Conservation (phyloP, 2,888 invertebrate species). For the Drosophila kuntzei region DNA sequence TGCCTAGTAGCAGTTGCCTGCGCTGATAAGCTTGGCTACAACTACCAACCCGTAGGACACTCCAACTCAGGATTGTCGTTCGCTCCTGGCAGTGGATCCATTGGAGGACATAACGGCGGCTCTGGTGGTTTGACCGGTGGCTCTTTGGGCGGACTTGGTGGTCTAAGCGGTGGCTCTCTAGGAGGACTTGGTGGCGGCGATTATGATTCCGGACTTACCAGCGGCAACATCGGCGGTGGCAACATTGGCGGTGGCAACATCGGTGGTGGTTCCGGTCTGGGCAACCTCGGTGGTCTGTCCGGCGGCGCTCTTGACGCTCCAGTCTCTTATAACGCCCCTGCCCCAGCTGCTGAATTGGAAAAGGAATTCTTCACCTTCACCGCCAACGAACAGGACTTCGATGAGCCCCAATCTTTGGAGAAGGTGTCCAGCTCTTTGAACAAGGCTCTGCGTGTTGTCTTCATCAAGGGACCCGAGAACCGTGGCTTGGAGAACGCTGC, state of each 20-base stretch:
- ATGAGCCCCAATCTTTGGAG: conserved; percentile 61
- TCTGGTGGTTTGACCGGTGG: conserved; percentile 19
- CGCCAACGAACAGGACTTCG: conserved; percentile 74
- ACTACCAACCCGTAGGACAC: conserved; percentile 78
- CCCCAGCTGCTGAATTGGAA: conserved; percentile 64
- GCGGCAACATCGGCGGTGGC: conserved; percentile 27
- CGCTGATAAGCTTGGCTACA: conserved; percentile 81
- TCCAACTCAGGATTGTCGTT: conserved; percentile 75
- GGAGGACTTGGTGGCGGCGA: conserved; percentile 23
- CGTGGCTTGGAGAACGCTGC: conserved; percentile 76
- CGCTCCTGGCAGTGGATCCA: conserved; percentile 62
- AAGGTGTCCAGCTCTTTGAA: conserved; percentile 68
- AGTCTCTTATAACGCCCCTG: conserved; percentile 63
- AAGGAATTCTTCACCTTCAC: conserved; percentile 76
- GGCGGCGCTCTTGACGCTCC: conserved; percentile 52
- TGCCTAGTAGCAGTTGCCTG: conserved; percentile 77
- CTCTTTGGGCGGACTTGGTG: conserved; percentile 19
- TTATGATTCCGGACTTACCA: conserved; percentile 19
- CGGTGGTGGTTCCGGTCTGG: conserved; percentile 27
- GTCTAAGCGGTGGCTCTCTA: conserved; percentile 8
- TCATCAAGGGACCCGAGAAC: conserved; percentile 81
- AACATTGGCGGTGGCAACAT: conserved; percentile 18
- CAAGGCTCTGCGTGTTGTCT: conserved; percentile 75
- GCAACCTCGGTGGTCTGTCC: conserved; percentile 24
- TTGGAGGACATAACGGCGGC: conserved; percentile 32